phyloP scores from a whole-genome alignment of 1,140 invertebrate species.

The Sitobion miscanthi region DNA sequence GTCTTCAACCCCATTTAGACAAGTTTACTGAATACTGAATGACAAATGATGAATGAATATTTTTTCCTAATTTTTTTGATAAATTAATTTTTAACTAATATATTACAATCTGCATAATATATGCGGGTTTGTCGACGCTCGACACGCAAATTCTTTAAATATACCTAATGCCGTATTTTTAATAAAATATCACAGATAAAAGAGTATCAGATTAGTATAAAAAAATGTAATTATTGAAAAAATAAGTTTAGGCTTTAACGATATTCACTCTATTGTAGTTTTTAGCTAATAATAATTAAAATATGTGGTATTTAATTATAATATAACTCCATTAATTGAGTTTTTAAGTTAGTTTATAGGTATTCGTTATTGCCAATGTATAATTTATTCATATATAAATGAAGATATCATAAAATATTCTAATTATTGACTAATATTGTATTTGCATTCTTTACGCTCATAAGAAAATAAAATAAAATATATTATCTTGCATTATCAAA shows the following conservation, averaged over 20 bases:
- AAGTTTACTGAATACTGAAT: neutral
- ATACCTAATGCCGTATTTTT: neutral
- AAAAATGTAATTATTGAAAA: neutral
- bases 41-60: neutral
- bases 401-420: neutral
- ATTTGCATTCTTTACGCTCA: too few relatives aligned
- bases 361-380: neutral
- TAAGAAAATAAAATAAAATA: too few relatives aligned
- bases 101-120: neutral
- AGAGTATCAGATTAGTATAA: neutral
- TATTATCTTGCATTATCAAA: neutral
- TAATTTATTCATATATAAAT: neutral
- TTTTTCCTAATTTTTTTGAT: neutral
- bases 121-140: neutral
- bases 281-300: neutral
- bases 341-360: neutral
- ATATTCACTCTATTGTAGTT: neutral
- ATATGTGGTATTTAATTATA: neutral
- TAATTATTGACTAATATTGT: neutral
- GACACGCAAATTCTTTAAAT: neutral
- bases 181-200: neutral
- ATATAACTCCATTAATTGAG: neutral
- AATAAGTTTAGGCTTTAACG: neutral
- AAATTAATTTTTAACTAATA: neutral
- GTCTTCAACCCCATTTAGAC: neutral